Evolutionary conservation across 2,888 invertebrate genomes (phyloP), one percentile per base, ranked within the genome.

Genomic region (Leptinotarsa peninsularis): DNA sequence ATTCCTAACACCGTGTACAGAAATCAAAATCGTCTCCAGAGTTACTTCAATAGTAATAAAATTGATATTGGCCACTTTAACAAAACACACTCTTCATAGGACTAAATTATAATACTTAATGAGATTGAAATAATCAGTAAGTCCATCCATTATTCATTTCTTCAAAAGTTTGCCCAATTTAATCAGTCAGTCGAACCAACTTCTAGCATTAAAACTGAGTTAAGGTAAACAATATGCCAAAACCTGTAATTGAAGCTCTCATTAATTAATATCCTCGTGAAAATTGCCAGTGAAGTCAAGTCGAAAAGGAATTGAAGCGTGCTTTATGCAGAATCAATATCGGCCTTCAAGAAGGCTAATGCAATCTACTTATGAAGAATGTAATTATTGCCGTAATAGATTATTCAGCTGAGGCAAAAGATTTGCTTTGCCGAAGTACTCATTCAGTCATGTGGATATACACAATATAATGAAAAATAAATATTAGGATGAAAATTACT

Each of bases 301-400:
- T 63, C 17, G 43, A 43, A 63, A 63, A 63, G 63, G 33, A 33
- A 43, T 63, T 63, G 63, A 63, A 63, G 63, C 63, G 33, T 63
- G n/a, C n/a, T 63, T 63, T n/a, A 43, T 63, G 17, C 63, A 63
- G n/a, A 63, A 63, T 43, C 63, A 18, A 63, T 63, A 63, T 63
- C 43, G n/a, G 63, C 33, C 17, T 58, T 10, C 5, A 63, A n/a
- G 3, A n/a, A 5, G 17, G 43, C 15, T 63, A 14, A n/a, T 33
- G 63, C 43, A 27, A 63, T 63, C n/a, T 63, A 13, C 43, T 63
- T 7, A 63, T 13, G 15, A n/a, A 43, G 4, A 43, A 33, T 63
- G 10, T 18, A 63, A 63, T 63, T 21, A 58, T 43, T 27, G 3
- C 10, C 10, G 54, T 54, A 18, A 0, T 54, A 18, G 54, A 54